Conservation (phyloP, 2,888 invertebrate genomes). For the Tachina grossa region DNA sequence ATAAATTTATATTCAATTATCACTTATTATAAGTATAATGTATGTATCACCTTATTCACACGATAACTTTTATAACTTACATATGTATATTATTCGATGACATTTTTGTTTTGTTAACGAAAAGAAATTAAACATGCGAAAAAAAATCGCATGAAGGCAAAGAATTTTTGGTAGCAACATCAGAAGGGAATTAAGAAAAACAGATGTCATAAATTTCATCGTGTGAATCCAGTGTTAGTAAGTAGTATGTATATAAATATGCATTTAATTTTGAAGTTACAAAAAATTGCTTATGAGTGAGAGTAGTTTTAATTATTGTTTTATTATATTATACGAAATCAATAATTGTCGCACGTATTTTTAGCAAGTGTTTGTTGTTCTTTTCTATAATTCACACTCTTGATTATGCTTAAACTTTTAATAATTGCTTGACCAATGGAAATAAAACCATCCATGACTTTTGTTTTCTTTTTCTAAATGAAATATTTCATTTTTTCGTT, state of each 20-base stretch:
- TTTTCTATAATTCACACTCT: neutral
- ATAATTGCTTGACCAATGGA: neutral
- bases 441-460: neutral
- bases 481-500: too few relatives aligned
- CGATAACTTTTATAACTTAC: neutral
- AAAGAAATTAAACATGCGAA: too few relatives aligned
- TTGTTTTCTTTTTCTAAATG: too few relatives aligned
- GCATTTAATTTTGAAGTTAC: slow-evolving; percentile 55
- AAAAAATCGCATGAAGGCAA: too few relatives aligned
- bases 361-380: neutral
- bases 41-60: neutral
- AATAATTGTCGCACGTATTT: neutral
- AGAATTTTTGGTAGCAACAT: too few relatives aligned
- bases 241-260: neutral
- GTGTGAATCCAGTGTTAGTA: too few relatives aligned
- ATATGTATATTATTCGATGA: neutral
- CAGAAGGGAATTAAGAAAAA: too few relatives aligned
- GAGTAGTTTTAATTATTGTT: slow-evolving; percentile 63
- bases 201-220: too few relatives aligned
- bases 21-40: slow-evolving; percentile 47
- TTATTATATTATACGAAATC: slow-evolving; percentile 23
- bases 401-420: neutral
- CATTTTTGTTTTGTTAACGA: too few relatives aligned
- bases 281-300: slow-evolving; percentile 67
- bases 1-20: slow-evolving; percentile 61